Conservation (phyloP, 2,113 vertebrate genomes). For the Ammodytes dubius region DNA sequence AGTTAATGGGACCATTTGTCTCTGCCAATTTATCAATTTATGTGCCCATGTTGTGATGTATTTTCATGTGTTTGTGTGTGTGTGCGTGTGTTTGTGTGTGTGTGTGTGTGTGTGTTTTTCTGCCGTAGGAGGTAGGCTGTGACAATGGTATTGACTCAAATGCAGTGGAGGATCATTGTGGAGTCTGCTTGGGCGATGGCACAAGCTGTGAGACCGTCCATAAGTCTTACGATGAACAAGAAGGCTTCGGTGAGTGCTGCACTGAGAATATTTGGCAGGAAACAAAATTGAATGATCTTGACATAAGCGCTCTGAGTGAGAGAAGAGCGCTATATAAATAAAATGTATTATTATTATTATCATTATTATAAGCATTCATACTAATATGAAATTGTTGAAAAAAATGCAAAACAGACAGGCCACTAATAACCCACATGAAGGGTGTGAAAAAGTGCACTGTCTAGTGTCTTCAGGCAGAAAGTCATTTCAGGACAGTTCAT, state of each 20-base stretch:
- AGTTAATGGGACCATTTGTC: constrained; percentile 5
- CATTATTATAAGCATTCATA: constrained; percentile 1
- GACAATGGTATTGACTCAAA: constrained; percentile 96
- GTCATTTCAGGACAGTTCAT: constrained; percentile 65
- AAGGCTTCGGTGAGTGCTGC: constrained; percentile 90
- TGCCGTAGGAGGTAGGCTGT: constrained; percentile 91
- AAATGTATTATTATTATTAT: no score
- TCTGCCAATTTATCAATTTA: not conserved
- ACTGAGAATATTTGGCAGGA: constrained; percentile 28
- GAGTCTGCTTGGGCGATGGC: constrained; percentile 94
- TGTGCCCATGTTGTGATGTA: constrained; percentile 13
- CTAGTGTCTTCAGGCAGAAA: constrained; percentile 44
- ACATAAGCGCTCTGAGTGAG: not conserved
- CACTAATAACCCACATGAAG: constrained; percentile 22
- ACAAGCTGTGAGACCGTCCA: constrained; percentile 91
- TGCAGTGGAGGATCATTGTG: constrained; percentile 94
- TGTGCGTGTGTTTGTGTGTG: constrained; percentile 15
- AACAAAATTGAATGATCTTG: constrained; percentile 17
- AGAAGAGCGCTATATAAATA: no score
- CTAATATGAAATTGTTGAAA: constrained; percentile 35
- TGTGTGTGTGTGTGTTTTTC: constrained; percentile 11
- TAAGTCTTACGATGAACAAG: constrained; percentile 89
- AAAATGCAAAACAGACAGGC: constrained; percentile 50
- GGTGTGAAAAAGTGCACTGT: constrained; percentile 43
- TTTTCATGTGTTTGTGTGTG: constrained; percentile 24